Percentiles rank a stretch among this genome's conserved stretches.
phyloP scores from a whole-genome alignment of 2,888 invertebrate species.

The Poecilus cupreus region DNA sequence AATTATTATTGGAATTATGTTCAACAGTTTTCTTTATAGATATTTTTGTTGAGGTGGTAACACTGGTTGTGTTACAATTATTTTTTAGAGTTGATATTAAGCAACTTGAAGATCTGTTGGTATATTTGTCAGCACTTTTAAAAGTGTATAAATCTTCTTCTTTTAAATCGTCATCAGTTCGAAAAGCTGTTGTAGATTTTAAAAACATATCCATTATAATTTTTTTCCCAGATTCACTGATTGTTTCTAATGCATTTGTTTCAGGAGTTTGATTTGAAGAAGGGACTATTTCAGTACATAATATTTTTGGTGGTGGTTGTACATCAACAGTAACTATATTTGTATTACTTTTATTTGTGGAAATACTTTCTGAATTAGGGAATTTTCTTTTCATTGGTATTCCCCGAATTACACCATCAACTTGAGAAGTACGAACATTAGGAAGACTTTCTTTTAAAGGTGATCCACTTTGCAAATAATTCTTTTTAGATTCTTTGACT shows the following conservation, averaged over 20 bases:
- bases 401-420: constrained; percentile 71
- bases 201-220: constrained; percentile 70
- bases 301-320: neutral
- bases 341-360: neutral
- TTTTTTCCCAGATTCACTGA: constrained; percentile 66
- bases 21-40: neutral
- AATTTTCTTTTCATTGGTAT: constrained; percentile 71
- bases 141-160: neutral
- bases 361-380: constrained; percentile 60
- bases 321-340: no score
- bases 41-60: constrained; percentile 8
- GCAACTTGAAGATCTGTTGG: neutral
- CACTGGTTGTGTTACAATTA: neutral
- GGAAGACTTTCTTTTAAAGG: constrained; percentile 60
- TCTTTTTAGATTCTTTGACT: constrained; percentile 66
- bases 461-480: constrained; percentile 60
- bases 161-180: constrained; percentile 3
- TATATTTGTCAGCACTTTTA: constrained; percentile 12
- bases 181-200: constrained; percentile 66
- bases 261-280: neutral
- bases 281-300: neutral
- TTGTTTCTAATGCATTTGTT: constrained; percentile 37
- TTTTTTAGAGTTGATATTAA: neutral
- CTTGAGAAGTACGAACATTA: constrained; percentile 68
- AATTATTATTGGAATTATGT: neutral